Evolutionary conservation across 1,140 invertebrate genomes (phyloP), one percentile per base, ranked within the genome.

Genomic region (Sarcophaga peregrina): DNA sequence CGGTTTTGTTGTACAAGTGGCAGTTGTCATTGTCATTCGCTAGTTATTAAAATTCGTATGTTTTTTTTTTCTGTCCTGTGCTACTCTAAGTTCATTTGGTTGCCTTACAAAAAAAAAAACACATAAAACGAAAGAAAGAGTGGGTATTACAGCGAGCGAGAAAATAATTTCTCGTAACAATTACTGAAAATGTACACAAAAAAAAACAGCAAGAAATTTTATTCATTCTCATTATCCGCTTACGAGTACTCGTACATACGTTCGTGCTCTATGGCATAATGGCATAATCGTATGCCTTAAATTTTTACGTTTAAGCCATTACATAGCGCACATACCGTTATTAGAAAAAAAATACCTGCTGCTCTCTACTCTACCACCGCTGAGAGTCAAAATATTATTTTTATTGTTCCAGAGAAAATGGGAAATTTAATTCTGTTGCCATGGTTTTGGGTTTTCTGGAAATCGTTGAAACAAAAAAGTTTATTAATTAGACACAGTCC

Each of bases 11-110:
- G 13, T 58, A 58, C 54, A 58, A 58, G 54, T 58, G 54, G 13
- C 54, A 58, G 54, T 58, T n/a, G 54, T 58, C 54, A 58, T 58
- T 58, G 54, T 58, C 54, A 58, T 58, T 58, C n/a, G 15, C 54
- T 68, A 20, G 62, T 68, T 7, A 20, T 68, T 68, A n/a, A 13
- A 68, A n/a, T 25, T 68, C 25, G 25, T 37, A 37, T 37, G 25
- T 37, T 37, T 37, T 37, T 37, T 37, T 37, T 37, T 37, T 37
- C 1, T 37, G 25, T 37, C 4, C 4, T 37, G 25, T 4, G 25
- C 25, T 37, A 4, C 4, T 37, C 25, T 37, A 37, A 37, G 25
- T 37, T 37, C 25, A 37, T 37, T 37, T 37, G 1, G 25, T 37
- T 37, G 25, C 25, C 25, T 37, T 37, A 37, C 4, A 37, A 37